Conservation (phyloP, 30 jellyfish, hydroid and myxozoan species). For the Aurelia sp. region DNA sequence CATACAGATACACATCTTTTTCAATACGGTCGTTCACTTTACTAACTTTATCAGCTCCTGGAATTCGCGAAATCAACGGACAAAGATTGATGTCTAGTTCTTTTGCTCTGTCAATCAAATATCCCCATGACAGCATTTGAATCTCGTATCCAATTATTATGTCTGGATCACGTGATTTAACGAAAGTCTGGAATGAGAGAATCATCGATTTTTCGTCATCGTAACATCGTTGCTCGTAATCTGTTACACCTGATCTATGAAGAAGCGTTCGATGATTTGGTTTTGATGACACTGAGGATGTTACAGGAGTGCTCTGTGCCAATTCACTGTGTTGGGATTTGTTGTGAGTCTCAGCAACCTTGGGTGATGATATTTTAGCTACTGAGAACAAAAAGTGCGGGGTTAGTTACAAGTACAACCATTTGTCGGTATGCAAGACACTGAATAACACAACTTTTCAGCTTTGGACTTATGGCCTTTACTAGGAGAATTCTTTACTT, state of each 20-base stretch:
- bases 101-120: conserved; percentile 91
- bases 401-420: too few relatives aligned
- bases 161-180: conserved; percentile 90
- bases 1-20: conserved; percentile 63
- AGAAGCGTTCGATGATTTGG: conserved; percentile 8
- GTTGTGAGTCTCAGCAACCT: too few relatives aligned
- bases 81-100: conserved; percentile 74
- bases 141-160: conserved; percentile 93
- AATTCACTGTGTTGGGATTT: too few relatives aligned
- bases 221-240: conserved; percentile 47
- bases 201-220: conserved; percentile 79
- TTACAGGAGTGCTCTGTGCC: too few relatives aligned
- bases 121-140: conserved; percentile 96
- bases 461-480: too few relatives aligned
- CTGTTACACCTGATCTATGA: conserved; percentile 45
- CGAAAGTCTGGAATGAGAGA: conserved; percentile 63
- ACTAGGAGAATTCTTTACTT: too few relatives aligned
- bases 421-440: too few relatives aligned
- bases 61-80: conserved; percentile 81
- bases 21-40: conserved; percentile 28
- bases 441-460: too few relatives aligned
- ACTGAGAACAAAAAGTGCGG: too few relatives aligned
- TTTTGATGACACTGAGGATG: too few relatives aligned
- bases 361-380: too few relatives aligned
- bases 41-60: conserved; percentile 38